Percentiles rank a stretch among this genome's conserved stretches.
phyloP scores from a whole-genome alignment of 2,797 vertebrate genomes.

The Phylloscopus collybita region DNA sequence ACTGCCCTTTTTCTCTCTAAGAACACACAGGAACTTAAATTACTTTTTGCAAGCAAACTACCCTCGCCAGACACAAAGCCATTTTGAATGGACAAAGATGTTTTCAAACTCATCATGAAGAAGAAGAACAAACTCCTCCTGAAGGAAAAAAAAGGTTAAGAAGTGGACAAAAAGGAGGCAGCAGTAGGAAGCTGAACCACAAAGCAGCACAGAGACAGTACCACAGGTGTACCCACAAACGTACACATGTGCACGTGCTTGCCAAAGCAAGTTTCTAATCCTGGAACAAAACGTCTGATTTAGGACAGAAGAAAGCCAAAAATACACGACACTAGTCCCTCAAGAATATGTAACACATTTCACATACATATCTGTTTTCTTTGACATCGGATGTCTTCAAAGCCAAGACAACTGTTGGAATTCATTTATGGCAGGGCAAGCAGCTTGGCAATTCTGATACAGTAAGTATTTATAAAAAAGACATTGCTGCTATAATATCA shows the following conservation, averaged over 20 bases:
- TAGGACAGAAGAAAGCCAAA: not conserved
- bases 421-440: not conserved
- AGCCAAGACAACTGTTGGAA: not conserved
- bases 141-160: not conserved
- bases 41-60: not conserved
- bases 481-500: not conserved
- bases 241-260: rapidly evolving
- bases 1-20: not conserved
- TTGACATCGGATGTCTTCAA: not conserved
- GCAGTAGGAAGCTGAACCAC: not conserved
- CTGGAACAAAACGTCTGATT: not conserved
- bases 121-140: not conserved
- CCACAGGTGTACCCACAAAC: not conserved
- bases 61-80: not conserved
- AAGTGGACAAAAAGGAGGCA: not conserved
- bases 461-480: not conserved
- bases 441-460: not conserved
- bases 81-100: not conserved
- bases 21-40: not conserved
- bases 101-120: not conserved
- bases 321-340: not conserved
- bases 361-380: not conserved
- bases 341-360: not conserved
- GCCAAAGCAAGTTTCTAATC: not conserved
- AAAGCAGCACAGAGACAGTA: not conserved